phyloP scores from a whole-genome alignment of 35 echinoderm and acorn worm species.

The Ophioderma brevispina region DNA sequence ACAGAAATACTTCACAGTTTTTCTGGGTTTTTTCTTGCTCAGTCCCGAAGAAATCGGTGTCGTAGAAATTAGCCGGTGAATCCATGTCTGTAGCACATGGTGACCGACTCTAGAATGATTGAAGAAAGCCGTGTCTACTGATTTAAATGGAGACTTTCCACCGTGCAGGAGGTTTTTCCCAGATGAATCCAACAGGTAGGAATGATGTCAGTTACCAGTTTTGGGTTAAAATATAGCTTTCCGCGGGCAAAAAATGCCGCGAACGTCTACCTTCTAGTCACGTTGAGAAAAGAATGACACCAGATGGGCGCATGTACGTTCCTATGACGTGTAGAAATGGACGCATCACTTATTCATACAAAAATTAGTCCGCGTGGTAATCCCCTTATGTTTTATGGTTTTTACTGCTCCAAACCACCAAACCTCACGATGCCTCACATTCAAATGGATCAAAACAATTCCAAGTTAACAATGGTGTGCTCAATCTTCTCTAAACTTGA shows the following conservation, averaged over 20 bases:
- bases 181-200: background rate
- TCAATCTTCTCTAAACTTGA: too few species aligned
- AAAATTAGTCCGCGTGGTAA: conserved; percentile 29
- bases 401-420: too few species aligned
- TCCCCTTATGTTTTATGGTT: conserved; percentile 16
- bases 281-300: conserved; percentile 19
- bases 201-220: background rate
- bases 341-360: background rate
- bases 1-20: too few species aligned
- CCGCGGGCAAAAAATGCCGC: background rate
- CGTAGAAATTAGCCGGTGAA: background rate
- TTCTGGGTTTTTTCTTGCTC: background rate
- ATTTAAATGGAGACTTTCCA: background rate
- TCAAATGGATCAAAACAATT: too few species aligned
- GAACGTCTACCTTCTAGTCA: background rate
- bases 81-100: background rate
- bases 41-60: conserved; percentile 9
- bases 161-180: background rate
- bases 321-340: background rate
- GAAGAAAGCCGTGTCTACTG: background rate
- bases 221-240: background rate
- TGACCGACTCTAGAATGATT: background rate
- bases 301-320: conserved; percentile 9
- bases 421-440: too few species aligned
- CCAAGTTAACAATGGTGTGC: too few species aligned